Conservation (phyloP, 1,140 invertebrate species). For the Zaprionus capensis region DNA sequence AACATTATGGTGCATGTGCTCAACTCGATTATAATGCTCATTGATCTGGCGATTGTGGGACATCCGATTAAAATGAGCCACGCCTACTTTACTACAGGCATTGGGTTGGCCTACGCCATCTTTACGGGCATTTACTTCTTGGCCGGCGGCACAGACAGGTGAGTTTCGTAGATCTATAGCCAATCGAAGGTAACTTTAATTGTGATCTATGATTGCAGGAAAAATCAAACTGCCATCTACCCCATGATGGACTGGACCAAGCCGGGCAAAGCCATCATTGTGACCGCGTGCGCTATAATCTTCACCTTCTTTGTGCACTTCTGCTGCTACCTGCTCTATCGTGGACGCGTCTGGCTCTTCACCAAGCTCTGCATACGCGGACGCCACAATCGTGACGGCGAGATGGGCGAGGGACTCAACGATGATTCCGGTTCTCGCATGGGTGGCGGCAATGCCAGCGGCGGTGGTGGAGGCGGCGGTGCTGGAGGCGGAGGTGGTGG, state of each 20-base stretch:
- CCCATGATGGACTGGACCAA: constrained; percentile 87
- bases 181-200: not conserved
- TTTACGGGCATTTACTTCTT: constrained; percentile 89
- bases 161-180: constrained; percentile 1
- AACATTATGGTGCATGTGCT: constrained; percentile 88
- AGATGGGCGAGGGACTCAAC: constrained; percentile 77
- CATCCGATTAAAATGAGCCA: constrained; percentile 87
- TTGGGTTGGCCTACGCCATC: constrained; percentile 86
- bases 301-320: constrained; percentile 85
- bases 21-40: constrained; percentile 88
- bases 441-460: constrained; percentile 51
- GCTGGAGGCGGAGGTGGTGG: constrained; percentile 24
- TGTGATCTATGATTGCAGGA: constrained; percentile 59
- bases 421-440: constrained; percentile 75
- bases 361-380: constrained; percentile 82
- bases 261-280: constrained; percentile 85
- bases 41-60: constrained; percentile 87
- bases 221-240: constrained; percentile 86
- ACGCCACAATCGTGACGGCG: constrained; percentile 75
- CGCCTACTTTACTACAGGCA: constrained; percentile 87
- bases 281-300: constrained; percentile 85
- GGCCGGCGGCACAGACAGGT: constrained; percentile 87
- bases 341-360: constrained; percentile 81
- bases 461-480: constrained; percentile 18
- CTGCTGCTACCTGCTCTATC: constrained; percentile 83